These are phyloP conservation scores for Ichneumoninae sp. DNA, from an alignment of 2,888 invertebrate species.

Conservation along the genomic window DNA sequence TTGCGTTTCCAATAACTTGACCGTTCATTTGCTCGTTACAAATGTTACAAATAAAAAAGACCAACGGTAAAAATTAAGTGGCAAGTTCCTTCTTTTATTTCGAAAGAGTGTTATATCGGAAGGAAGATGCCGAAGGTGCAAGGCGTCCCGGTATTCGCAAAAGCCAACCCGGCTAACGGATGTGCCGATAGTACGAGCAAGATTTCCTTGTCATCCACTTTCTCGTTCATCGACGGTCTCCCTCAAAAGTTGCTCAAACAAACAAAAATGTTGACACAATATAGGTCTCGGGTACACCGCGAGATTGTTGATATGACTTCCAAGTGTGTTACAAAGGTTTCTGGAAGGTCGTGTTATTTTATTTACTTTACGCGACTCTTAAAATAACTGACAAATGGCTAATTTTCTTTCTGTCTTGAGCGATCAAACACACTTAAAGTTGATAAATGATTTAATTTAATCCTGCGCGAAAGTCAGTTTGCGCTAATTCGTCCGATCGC, in stretches of 20 bases:
- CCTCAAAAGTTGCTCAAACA: neutral
- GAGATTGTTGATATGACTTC: conserved; percentile 48
- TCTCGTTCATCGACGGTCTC: neutral
- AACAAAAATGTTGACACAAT: neutral
- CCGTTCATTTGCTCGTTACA: conserved; percentile 12
- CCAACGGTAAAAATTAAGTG: too few species aligned
- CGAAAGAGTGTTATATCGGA: neutral
- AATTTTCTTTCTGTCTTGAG: neutral
- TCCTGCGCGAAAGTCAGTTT: neutral
- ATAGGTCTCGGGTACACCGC: conserved; percentile 32
- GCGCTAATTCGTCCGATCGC: neutral
- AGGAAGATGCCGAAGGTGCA: conserved; percentile 6
- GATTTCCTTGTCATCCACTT: conserved; percentile 5
- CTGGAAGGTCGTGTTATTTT: conserved; percentile 3
- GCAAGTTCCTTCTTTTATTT: neutral
- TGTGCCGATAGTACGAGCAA: conserved; percentile 1
- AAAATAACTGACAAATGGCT: conserved; percentile 4
- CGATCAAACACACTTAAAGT: neutral
- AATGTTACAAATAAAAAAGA: neutral
- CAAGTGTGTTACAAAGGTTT: conserved; percentile 41
- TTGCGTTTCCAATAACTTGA: conserved; percentile 59
- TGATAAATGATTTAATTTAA: neutral
- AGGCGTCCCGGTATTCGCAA: conserved; percentile 5
- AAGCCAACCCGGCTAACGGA: neutral
- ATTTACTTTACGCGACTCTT: neutral